A percentile compares a stretch with the other conserved stretches of the same genome.
Evolutionary conservation across 2,797 vertebrate species (phyloP).

Genomic region (Falco berigora): DNA sequence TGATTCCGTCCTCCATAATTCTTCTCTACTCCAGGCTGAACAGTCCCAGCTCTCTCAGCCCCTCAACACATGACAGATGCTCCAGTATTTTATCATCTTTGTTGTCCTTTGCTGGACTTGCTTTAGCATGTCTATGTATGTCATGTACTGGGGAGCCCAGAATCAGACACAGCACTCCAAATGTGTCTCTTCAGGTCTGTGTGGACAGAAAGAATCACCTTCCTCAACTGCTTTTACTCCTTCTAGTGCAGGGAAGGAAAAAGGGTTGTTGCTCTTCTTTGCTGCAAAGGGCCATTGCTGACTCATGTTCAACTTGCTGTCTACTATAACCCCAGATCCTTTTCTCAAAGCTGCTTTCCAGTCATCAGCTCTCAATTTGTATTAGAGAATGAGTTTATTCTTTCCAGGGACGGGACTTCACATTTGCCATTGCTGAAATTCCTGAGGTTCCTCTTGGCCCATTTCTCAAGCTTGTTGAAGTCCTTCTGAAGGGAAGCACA

Average conservation of each 20-base stretch:
- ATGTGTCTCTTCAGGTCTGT: neutral
- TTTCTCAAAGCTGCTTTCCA: neutral
- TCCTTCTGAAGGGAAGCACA: neutral
- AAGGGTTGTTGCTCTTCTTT: neutral
- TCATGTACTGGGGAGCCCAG: neutral
- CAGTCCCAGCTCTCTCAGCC: neutral
- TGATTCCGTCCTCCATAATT: accelerated
- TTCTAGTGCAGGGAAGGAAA: neutral
- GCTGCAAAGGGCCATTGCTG: neutral
- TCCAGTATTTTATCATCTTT: neutral
- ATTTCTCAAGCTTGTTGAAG: neutral
- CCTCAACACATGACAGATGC: neutral
- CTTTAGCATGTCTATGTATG: neutral
- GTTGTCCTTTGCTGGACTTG: neutral
- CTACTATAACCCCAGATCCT: neutral
- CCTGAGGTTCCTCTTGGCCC: neutral
- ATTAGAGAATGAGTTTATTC: neutral
- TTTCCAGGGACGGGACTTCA: neutral
- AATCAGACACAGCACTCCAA: neutral
- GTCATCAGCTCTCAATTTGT: neutral
- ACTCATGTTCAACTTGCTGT: neutral
- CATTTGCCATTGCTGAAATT: neutral
- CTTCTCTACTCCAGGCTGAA: neutral
- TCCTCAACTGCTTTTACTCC: neutral
- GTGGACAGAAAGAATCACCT: neutral